Base-by-base conservation (phyloP, 2,888 invertebrate species). In the Dichetophora obliterata region DNA sequence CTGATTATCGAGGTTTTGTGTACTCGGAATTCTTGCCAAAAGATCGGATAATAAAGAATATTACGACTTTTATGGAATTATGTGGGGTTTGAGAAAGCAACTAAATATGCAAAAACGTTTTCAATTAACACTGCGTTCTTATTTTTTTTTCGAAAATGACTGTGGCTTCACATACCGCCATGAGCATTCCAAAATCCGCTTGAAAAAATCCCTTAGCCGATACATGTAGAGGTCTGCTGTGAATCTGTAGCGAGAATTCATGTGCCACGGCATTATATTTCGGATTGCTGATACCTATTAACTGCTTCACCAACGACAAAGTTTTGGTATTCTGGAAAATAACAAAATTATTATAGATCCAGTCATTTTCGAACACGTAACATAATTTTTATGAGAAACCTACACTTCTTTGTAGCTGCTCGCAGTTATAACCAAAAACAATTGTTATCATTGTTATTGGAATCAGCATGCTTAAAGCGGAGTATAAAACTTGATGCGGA, bases 201-300 rank as follows among this genome's bases (percentile, higher is more conserved):
- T 80, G 57, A 80, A 86, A 83, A 22, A 86, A 85, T 1, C 82
- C 83, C 66, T 84, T 85, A 1, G 85, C 82, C 61, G 71, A 80
- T 16, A 86, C 83, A 5, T 69, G 73, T 63, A 87, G 75, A 3
- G 79, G 81, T 80, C 85, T 83, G 63, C 85, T 84, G 19, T 82
- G 76, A 74, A 86, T 84, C 80, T 87, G 86, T 80, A 85, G 81
- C 11, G 82, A 75, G 37, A 85, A 87, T 63, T 84, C 84, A 5
- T 81, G 80, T 3, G 86, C 22, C 3, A 86, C 66, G 3, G 82
- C 81, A 61, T 81, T 83, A 27, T 85, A 86, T 0, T 80, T 79
- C 22, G 59, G 3, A 27, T 61, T 11, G 5, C 57, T n/a, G 48
- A 43, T 24, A 22, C 6, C 59, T 6, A 72, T 61, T 48, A 72